Evolutionary conservation across 2,797 vertebrate species (phyloP), one percentile per base, ranked within the genome.

Genomic region (Cichlasoma orientale): DNA sequence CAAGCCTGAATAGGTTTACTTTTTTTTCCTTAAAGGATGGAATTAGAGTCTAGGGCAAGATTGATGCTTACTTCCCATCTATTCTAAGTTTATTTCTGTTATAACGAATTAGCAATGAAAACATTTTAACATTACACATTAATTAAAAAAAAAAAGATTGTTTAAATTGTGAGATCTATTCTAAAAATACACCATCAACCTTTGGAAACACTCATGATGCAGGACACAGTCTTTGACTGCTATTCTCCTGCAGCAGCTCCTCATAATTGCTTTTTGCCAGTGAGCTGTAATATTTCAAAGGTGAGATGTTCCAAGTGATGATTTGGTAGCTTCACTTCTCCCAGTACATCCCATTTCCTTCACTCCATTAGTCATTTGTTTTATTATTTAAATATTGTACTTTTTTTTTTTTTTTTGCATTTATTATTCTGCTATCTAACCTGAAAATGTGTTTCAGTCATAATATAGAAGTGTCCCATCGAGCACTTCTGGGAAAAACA

Each of bases 1-100:
- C 47, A 70, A 38, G 73, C 38, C 57, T 72, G 2, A 23, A 55
- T 56, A 61, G 36, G 82, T 89, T 89, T 80, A 84, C 21, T 53
- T 61, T 72, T 76, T 87, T 70, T 89, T 78, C 57, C 68, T 70
- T 25, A 56, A 59, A 36, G 71, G 68, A 59, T 82, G 77, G 58
- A 82, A 83, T 88, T 78, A 86, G 33, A 84, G 66, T 73, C 70
- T 79, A 7, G 70, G 71, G 54, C 23, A 78, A 70, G 63, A 83
- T 77, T 80, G n/a, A 73, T 76, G 82, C 77, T 76, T 76, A 90
- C 89, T 90, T 86, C 53, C 72, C 74, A 47, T 53, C 69, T 78
- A 72, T 66, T 80, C 71, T 25, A 41, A 73, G 29, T 66, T 56
- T 74, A 78, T 81, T 83, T 87, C 75, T 86, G 66, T 38, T 56